Percentiles rank a stretch among this genome's conserved stretches.
Conservation (phyloP, 2,113 vertebrate species). For the Antigone vipio region DNA sequence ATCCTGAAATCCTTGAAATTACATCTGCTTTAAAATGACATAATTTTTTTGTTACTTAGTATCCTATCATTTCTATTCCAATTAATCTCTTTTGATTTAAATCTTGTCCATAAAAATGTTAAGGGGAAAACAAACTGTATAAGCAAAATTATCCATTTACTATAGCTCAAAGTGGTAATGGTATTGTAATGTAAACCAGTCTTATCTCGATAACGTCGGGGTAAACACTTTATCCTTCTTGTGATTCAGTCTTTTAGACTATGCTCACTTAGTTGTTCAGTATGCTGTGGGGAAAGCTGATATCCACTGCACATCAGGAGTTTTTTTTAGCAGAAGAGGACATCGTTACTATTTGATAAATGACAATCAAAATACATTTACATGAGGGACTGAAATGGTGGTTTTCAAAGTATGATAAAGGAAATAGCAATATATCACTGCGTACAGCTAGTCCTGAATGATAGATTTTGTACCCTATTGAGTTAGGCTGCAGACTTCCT, state of each 20-base stretch:
- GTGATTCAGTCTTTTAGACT: neutral
- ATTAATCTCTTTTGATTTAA: neutral
- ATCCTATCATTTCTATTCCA: neutral
- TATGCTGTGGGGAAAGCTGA: neutral
- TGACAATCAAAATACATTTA: conserved; percentile 59
- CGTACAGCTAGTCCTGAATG: neutral
- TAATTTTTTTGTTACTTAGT: neutral
- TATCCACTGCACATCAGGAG: neutral
- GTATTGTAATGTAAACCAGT: neutral
- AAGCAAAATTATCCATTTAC: neutral
- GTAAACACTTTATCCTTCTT: neutral
- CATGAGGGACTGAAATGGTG: conserved; percentile 5
- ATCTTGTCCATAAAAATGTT: neutral
- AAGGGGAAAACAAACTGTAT: neutral
- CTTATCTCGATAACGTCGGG: neutral
- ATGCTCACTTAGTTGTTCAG: neutral
- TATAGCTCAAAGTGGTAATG: neutral
- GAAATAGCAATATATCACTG: conserved; percentile 41
- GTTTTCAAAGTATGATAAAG: conserved; percentile 41
- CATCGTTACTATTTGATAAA: conserved; percentile 57
- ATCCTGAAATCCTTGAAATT: neutral
- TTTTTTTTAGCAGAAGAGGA: conserved; percentile 10
- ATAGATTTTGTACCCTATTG: conserved; percentile 33
- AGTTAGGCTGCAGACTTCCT: neutral
- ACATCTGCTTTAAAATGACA: neutral